phyloP scores from a whole-genome alignment of 2,888 invertebrate species.

The Drosophila aldrichi region DNA sequence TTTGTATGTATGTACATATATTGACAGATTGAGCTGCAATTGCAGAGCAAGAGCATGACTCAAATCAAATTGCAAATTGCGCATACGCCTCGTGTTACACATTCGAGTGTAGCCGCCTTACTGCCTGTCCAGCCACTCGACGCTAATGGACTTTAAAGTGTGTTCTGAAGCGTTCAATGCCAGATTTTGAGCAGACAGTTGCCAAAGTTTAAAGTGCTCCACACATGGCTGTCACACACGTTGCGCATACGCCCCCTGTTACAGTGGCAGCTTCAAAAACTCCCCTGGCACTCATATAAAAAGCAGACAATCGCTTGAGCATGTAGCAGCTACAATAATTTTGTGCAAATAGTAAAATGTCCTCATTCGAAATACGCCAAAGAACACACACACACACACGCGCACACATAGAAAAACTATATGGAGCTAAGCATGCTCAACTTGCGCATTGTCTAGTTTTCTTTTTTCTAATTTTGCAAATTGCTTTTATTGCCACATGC shows the following conservation, averaged over 20 bases:
- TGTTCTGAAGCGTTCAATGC: constrained; percentile 64
- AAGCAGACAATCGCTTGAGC: constrained; percentile 9
- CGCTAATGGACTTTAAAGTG: constrained; percentile 82
- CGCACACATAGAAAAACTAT: not conserved
- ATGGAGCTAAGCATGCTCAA: constrained; percentile 14
- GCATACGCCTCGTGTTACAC: constrained; percentile 37
- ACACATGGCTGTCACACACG: constrained; percentile 44
- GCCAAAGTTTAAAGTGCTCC: constrained; percentile 52
- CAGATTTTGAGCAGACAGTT: constrained; percentile 29
- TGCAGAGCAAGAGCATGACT: constrained; percentile 19
- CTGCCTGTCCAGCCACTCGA: constrained; percentile 52
- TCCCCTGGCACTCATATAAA: constrained; percentile 29
- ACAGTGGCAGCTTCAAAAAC: constrained; percentile 40
- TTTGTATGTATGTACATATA: constrained; percentile 8
- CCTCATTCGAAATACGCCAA: constrained; percentile 36
- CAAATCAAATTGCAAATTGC: constrained; percentile 27
- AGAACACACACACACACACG: constrained; percentile 12
- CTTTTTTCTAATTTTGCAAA: constrained; percentile 70
- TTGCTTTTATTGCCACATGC: constrained; percentile 53
- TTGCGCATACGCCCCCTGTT: constrained; percentile 62
- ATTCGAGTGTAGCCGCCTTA: constrained; percentile 17
- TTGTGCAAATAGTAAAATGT: constrained; percentile 63
- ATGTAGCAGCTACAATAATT: constrained; percentile 28
- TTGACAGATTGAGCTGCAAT: constrained; percentile 30
- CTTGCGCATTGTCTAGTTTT: constrained; percentile 50